phyloP scores from a whole-genome alignment of 2,888 invertebrate genomes.

The Eulithis testata region DNA sequence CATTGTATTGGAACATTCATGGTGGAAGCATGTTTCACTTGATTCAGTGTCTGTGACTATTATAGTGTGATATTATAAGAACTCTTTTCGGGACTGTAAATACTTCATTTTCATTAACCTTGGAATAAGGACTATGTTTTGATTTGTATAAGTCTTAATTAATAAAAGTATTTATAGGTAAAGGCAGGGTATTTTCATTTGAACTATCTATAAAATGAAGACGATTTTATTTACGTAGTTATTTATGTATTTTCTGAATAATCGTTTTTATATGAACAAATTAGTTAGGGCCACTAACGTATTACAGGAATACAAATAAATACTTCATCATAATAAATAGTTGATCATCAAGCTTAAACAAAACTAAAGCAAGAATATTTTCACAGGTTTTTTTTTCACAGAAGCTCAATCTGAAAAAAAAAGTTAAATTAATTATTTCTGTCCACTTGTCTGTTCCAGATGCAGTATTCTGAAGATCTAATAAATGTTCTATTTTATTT shows the following conservation, averaged over 20 bases:
- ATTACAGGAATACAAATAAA: constrained; percentile 48
- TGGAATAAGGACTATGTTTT: constrained; percentile 44
- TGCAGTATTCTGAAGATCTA: constrained; percentile 74
- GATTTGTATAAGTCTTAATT: constrained; percentile 57
- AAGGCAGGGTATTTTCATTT: constrained; percentile 71
- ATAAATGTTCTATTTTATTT: constrained; percentile 61
- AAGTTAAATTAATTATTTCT: constrained; percentile 70
- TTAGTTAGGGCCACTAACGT: constrained; percentile 49
- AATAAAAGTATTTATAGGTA: constrained; percentile 69
- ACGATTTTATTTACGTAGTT: constrained; percentile 33
- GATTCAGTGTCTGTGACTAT: constrained; percentile 68
- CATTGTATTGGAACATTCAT: constrained; percentile 86
- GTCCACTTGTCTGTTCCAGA: constrained; percentile 81
- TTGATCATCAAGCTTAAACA: constrained; percentile 40
- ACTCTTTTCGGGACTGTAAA: constrained; percentile 59
- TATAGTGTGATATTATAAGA: constrained; percentile 56
- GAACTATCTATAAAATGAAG: constrained; percentile 47
- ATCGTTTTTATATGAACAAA: constrained; percentile 44
- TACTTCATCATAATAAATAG: constrained; percentile 49
- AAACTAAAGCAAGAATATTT: constrained; percentile 49
- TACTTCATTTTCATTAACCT: constrained; percentile 34
- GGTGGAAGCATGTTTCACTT: constrained; percentile 86
- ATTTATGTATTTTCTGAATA: constrained; percentile 54
- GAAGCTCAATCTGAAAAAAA: constrained; percentile 73
- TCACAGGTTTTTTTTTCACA: constrained; percentile 49